Evolutionary conservation across 2,113 vertebrate species (phyloP).

Genomic region (Arothron firmamentum): DNA sequence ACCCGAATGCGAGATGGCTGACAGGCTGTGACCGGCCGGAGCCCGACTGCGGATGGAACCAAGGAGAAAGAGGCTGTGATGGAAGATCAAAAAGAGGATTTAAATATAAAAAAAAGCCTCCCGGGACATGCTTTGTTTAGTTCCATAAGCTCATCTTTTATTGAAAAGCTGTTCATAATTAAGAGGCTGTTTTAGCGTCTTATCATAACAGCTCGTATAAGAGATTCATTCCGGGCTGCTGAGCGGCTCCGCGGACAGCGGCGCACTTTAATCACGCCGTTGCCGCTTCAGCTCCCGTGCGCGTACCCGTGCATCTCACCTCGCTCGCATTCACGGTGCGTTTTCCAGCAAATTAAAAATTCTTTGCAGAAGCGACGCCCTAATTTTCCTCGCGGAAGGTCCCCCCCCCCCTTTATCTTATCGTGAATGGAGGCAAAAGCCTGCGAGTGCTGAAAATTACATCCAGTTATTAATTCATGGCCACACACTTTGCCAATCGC

Average conservation of each 20-base stretch:
- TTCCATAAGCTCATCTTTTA: slow-evolving; percentile 61
- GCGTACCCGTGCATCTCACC: too few species aligned
- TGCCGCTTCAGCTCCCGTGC: slow-evolving; percentile 13
- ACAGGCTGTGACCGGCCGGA: slow-evolving; percentile 54
- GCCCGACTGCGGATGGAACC: slow-evolving; percentile 51
- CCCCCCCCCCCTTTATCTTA: slow-evolving; percentile 5
- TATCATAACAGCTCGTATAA: slow-evolving; percentile 45
- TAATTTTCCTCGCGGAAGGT: slow-evolving; percentile 34
- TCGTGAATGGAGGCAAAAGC: slow-evolving; percentile 20
- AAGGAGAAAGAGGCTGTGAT: slow-evolving; percentile 40
- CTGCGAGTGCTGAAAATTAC: slow-evolving; percentile 25
- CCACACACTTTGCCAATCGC: slow-evolving; percentile 20
- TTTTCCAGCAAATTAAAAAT: slow-evolving; percentile 41
- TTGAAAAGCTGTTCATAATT: slow-evolving; percentile 62
- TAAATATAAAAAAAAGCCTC: slow-evolving; percentile 55
- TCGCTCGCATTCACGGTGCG: neutral
- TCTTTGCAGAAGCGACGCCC: slow-evolving; percentile 31
- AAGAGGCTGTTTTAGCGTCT: slow-evolving; percentile 53
- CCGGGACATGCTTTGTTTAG: slow-evolving; percentile 60
- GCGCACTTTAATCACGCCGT: slow-evolving; percentile 17
- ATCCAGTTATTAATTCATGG: slow-evolving; percentile 28
- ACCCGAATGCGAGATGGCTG: slow-evolving; percentile 45
- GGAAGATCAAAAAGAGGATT: slow-evolving; percentile 48
- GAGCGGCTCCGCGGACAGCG: slow-evolving; percentile 27
- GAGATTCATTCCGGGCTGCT: slow-evolving; percentile 36